phyloP scores from a whole-genome alignment of 2,113 vertebrate species.

The Edolisoma coerulescens region DNA sequence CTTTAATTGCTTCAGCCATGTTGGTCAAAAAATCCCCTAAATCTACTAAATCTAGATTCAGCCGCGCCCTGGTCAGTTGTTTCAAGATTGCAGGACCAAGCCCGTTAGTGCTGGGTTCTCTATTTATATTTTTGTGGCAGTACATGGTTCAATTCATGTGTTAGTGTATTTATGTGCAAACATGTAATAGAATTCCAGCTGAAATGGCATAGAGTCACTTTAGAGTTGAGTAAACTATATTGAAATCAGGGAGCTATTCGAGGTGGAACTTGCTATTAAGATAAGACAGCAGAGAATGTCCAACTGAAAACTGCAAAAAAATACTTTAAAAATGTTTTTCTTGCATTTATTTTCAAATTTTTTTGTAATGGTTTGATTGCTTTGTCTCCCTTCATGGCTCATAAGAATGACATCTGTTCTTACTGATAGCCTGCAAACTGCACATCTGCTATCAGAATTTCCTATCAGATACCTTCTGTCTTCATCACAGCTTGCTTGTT shows the following conservation, averaged over 20 bases:
- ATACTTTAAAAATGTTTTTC: background rate
- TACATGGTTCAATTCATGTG: background rate
- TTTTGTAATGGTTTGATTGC: background rate
- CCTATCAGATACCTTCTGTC: background rate
- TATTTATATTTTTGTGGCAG: background rate
- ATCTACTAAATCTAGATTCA: background rate
- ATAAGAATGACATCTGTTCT: background rate
- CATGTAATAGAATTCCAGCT: background rate
- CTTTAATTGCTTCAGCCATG: background rate
- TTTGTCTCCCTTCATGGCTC: background rate
- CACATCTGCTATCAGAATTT: background rate
- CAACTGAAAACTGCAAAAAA: background rate
- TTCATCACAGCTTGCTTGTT: background rate
- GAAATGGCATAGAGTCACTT: background rate
- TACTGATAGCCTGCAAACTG: background rate
- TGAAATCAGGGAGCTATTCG: background rate
- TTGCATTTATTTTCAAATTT: background rate
- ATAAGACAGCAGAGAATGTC: background rate
- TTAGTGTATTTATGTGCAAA: background rate
- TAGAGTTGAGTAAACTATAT: background rate
- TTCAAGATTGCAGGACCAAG: background rate
- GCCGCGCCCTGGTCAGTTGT: background rate
- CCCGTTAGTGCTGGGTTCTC: background rate
- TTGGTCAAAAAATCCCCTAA: background rate
- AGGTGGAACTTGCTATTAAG: no score